phyloP scores from a whole-genome alignment of 2,888 invertebrate species.

The Miltochrista miniata region DNA sequence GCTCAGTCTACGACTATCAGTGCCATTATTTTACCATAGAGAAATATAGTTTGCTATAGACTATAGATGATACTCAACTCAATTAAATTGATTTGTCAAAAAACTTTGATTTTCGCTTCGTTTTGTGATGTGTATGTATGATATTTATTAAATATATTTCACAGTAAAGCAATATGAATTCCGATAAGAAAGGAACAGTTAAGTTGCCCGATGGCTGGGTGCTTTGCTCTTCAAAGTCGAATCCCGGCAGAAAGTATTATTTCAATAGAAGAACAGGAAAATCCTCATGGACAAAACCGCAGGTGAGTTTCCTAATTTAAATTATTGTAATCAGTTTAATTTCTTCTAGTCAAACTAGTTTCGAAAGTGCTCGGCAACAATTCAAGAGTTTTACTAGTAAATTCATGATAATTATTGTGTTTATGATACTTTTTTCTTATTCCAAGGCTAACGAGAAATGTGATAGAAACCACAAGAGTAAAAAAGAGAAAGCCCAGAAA shows the following conservation, averaged over 20 bases:
- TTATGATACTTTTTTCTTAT: slow-evolving; percentile 15
- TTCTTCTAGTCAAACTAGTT: slow-evolving; percentile 8
- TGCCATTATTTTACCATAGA: too few species aligned
- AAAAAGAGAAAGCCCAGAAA: slow-evolving; percentile 50
- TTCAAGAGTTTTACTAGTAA: background rate
- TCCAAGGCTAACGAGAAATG: slow-evolving; percentile 59
- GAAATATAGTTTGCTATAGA: background rate
- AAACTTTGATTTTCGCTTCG: slow-evolving; percentile 34
- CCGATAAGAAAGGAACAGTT: slow-evolving; percentile 54
- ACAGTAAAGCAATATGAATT: slow-evolving; percentile 60
- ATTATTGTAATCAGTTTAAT: slow-evolving; percentile 9
- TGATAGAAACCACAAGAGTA: slow-evolving; percentile 42
- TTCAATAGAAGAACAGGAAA: slow-evolving; percentile 76
- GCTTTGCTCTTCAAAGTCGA: slow-evolving; percentile 72
- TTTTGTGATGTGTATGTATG: slow-evolving; percentile 44
- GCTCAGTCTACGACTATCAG: too few species aligned
- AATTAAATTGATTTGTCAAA: slow-evolving; percentile 48
- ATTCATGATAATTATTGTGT: background rate
- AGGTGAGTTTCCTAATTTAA: slow-evolving; percentile 62
- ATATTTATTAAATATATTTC: slow-evolving; percentile 38
- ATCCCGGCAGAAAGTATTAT: slow-evolving; percentile 73
- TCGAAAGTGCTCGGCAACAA: background rate
- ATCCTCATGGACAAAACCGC: slow-evolving; percentile 75
- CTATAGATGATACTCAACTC: slow-evolving; percentile 35
- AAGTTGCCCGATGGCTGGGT: slow-evolving; percentile 80